A percentile compares a stretch with the other conserved stretches of the same genome.
These are phyloP conservation scores for Leptodactylus fallax DNA, from an alignment of 2,797 vertebrate species.

Conservation along the genomic window DNA sequence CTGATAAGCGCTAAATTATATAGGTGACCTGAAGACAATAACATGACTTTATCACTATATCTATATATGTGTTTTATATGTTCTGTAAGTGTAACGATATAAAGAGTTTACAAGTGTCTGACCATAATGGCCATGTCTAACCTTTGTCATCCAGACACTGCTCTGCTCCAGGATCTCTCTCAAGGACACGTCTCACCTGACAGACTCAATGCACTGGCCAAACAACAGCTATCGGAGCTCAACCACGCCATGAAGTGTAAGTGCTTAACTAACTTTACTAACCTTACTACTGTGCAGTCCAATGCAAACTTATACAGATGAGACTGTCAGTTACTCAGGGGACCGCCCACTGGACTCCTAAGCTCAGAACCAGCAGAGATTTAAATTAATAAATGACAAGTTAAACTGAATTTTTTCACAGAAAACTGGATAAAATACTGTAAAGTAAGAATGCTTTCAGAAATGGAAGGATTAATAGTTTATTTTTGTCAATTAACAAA, in stretches of 20 bases:
- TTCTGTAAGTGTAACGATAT: neutral
- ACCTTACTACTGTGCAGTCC: no score
- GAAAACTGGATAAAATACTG: no score
- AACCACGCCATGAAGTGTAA: slow-evolving; percentile 86
- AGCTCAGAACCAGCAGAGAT: no score
- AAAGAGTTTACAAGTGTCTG: neutral
- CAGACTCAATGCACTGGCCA: slow-evolving; percentile 81
- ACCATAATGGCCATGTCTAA: neutral
- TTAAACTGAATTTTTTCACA: no score
- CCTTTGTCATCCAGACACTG: slow-evolving; percentile 75
- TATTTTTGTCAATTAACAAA: no score
- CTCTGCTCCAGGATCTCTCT: slow-evolving; percentile 84
- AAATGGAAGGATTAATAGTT: no score
- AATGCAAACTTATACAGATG: no score
- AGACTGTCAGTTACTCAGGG: no score
- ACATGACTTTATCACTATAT: neutral
- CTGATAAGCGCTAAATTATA: neutral
- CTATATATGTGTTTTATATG: neutral
- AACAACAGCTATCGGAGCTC: slow-evolving; percentile 82
- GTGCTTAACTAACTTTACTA: no score
- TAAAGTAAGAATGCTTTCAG: no score
- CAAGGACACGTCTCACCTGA: slow-evolving; percentile 80
- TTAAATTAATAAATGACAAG: no score
- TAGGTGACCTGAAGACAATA: neutral
- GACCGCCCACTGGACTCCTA: no score